Conservation (phyloP, 2,797 vertebrate genomes). For the Scyliorhinus canicula region DNA sequence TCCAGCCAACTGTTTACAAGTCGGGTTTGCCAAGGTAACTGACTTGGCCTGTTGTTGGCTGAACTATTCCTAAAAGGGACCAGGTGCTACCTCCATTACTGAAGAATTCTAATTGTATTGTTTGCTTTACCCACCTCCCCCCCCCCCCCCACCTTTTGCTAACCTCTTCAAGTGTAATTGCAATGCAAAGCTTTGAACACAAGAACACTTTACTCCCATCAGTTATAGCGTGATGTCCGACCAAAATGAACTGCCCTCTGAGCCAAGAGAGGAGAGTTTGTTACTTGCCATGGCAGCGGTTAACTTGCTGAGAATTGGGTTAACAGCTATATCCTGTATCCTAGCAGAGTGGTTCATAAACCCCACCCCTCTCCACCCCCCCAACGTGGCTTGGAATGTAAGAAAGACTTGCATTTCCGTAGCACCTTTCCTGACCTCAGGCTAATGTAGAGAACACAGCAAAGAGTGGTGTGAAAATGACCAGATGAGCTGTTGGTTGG, state of each 20-base stretch:
- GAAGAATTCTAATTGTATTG: not conserved
- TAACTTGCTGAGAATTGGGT: not conserved
- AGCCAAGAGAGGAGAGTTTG: not conserved
- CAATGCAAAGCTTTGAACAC: not conserved
- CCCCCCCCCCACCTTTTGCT: not conserved
- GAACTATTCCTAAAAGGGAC: not conserved
- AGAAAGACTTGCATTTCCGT: too few species aligned
- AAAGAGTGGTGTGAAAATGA: not conserved
- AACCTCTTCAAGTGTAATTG: not conserved
- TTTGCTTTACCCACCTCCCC: not conserved
- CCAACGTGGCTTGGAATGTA: not conserved
- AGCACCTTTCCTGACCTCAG: not conserved
- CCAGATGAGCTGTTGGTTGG: not conserved
- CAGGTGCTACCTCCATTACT: slow-evolving; percentile 31
- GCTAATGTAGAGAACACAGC: not conserved
- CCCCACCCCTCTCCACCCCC: too few species aligned
- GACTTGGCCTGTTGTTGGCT: not conserved
- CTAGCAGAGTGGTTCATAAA: not conserved
- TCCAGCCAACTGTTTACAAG: slow-evolving; percentile 9
- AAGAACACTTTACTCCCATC: not conserved
- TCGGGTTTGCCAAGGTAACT: slow-evolving; percentile 17
- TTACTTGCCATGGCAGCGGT: not conserved
- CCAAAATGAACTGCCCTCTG: not conserved
- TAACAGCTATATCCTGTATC: not conserved
- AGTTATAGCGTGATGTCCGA: not conserved